A percentile compares a stretch with the other conserved stretches of the same genome.
Evolutionary conservation across 2,888 invertebrate species (phyloP).

Genomic region (Catocala fraxini): DNA sequence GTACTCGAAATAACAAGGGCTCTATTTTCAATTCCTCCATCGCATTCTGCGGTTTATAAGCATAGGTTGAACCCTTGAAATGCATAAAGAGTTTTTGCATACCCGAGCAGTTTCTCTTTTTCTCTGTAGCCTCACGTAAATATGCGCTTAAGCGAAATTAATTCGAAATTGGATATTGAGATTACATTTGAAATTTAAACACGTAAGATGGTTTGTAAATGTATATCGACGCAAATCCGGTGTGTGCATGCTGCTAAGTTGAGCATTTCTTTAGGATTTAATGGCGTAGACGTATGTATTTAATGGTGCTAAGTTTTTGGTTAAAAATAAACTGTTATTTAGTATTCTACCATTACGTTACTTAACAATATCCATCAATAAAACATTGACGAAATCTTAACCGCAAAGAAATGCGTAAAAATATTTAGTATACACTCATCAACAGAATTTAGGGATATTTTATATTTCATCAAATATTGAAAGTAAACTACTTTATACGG

Average conservation of each 20-base stretch:
- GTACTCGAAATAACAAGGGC: slow-evolving; percentile 85
- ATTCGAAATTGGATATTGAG: slow-evolving; percentile 59
- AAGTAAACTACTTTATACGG: too few species aligned
- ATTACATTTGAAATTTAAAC: slow-evolving; percentile 51
- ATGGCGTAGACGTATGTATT: too few species aligned
- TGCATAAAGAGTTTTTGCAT: slow-evolving; percentile 75
- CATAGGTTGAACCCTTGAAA: slow-evolving; percentile 69
- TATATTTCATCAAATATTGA: too few species aligned
- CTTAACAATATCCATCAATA: too few species aligned
- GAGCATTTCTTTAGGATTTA: slow-evolving; percentile 18
- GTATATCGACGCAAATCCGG: slow-evolving; percentile 35
- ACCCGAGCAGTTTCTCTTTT: slow-evolving; percentile 65
- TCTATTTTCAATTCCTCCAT: slow-evolving; percentile 84
- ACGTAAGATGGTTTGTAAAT: slow-evolving; percentile 41
- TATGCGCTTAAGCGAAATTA: slow-evolving; percentile 57
- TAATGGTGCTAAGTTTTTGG: too few species aligned
- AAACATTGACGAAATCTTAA: too few species aligned
- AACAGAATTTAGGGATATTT: too few species aligned
- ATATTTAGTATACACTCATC: too few species aligned
- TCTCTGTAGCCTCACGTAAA: slow-evolving; percentile 57
- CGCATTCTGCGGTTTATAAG: slow-evolving; percentile 70
- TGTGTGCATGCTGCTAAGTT: slow-evolving; percentile 2
- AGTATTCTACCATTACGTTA: too few species aligned
- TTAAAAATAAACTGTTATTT: too few species aligned
- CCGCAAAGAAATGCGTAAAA: too few species aligned